A percentile compares a stretch with the other conserved stretches of the same genome.
Evolutionary conservation across 1,140 invertebrate species (phyloP).

Genomic region (Camponotus pennsylvanicus): DNA sequence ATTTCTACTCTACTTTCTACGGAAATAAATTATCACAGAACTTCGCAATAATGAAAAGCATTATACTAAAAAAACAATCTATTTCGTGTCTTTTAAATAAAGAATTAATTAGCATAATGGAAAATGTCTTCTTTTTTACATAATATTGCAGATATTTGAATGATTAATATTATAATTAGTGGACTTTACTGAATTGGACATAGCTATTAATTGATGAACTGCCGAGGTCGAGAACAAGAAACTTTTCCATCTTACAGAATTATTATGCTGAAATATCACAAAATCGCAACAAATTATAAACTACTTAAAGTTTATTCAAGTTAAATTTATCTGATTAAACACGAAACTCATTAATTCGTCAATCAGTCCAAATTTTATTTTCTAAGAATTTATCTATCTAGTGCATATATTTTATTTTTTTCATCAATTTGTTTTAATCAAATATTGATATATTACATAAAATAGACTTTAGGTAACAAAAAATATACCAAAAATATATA

Average conservation of each 20-base stretch:
- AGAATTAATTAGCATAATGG: constrained; percentile 10
- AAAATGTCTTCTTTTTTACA: neutral
- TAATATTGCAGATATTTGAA: neutral
- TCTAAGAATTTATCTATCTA: constrained; percentile 7
- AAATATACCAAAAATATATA: constrained; percentile 9
- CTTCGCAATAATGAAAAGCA: neutral
- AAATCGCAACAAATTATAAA: constrained; percentile 2
- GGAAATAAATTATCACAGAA: neutral
- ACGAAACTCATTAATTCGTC: neutral
- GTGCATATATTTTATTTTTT: constrained; percentile 5
- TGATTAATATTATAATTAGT: constrained; percentile 31
- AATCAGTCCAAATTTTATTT: neutral
- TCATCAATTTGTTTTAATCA: constrained; percentile 10
- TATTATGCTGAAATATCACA: constrained; percentile 2
- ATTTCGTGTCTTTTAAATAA: neutral
- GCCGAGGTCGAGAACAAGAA: neutral
- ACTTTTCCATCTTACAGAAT: neutral
- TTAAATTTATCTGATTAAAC: constrained; percentile 4
- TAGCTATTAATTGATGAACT: neutral
- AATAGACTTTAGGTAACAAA: neutral
- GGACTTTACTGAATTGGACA: neutral
- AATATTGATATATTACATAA: constrained; percentile 25
- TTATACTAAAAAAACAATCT: neutral
- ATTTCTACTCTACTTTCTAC: neutral
- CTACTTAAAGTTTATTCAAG: constrained; percentile 1